Base-by-base conservation (phyloP, 2,888 invertebrate genomes). In the Sipunculus nudus region DNA sequence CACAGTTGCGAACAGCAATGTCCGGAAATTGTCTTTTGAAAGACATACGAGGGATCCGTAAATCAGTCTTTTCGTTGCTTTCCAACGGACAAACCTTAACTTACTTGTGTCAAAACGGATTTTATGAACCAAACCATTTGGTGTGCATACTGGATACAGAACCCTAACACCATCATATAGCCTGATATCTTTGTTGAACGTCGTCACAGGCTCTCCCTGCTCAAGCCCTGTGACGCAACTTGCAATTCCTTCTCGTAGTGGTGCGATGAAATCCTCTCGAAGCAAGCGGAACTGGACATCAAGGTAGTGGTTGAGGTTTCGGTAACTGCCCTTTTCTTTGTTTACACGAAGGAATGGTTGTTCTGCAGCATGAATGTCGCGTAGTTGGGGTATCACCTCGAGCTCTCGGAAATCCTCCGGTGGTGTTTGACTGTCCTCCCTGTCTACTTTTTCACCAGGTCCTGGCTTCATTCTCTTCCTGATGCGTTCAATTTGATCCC, bases 211-310 rank as follows among this genome's bases (percentile, higher is more conserved):
- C n/a, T n/a, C n/a, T 38, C 39, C 46, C 38, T 43, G 53, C 13
- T 45, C 49, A 35, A 31, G 28, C 19, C 25, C 32, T 16, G 41
- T 43, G 8, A 40, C 38, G 40, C 54, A 63, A 29, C 86, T 85
- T 67, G 78, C 78, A 78, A 91, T 86, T 62, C 90, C 91, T 74
- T 89, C 87, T 35, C 91, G 84, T 26, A 94, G 78, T 0, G 93
- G 91, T 21, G 87, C 86, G 32, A 92, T 86, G 76, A 91, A 92
- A 81, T 94, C 94, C 84, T 94, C 92, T 32, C 92, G 84, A 49
- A 94, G 78, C 35, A 93, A 84, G 38, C 90, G 87, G 75, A 92
- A 92, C 70, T 93, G 93, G n/a, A 89, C 85, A 68, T 91, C 89
- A 23, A 94, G 82, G 77, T 94, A 94, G 73, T 91, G 88, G 47